Percentiles rank a stretch among this genome's conserved stretches.
Conservation (phyloP, 1,140 invertebrate genomes). For the Muscidifurax raptorellus region DNA sequence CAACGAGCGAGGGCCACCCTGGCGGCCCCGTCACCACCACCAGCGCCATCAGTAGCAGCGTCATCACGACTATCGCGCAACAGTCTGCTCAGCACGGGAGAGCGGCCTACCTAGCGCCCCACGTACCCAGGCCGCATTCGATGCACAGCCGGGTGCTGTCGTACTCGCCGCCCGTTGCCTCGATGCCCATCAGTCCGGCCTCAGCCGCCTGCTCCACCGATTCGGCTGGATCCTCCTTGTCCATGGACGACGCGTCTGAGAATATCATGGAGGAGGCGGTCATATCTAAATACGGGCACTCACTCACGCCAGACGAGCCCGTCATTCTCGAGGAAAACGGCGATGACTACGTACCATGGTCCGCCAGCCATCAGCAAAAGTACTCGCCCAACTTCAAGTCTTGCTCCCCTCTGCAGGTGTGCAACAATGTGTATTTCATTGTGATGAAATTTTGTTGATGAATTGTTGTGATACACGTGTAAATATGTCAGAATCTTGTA, state of each 20-base stretch:
- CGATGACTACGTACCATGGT: slow-evolving; percentile 77
- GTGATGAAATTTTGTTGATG: not conserved
- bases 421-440: not conserved
- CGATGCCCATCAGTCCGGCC: slow-evolving; percentile 79
- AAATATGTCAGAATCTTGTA: no score
- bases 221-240: slow-evolving; percentile 82
- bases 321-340: slow-evolving; percentile 79
- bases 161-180: slow-evolving; percentile 80
- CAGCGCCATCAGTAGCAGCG: slow-evolving; percentile 60
- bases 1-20: slow-evolving; percentile 76
- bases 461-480: not conserved
- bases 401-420: slow-evolving; percentile 76
- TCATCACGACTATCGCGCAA: slow-evolving; percentile 62
- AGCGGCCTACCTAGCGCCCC: slow-evolving; percentile 64
- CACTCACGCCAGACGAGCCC: slow-evolving; percentile 81
- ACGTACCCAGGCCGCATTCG: slow-evolving; percentile 76
- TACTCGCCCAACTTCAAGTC: slow-evolving; percentile 76
- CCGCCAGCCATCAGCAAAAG: slow-evolving; percentile 66
- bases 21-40: slow-evolving; percentile 63
- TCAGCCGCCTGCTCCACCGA: slow-evolving; percentile 81
- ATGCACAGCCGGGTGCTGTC: slow-evolving; percentile 78
- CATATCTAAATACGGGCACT: slow-evolving; percentile 75
- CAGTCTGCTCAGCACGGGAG: slow-evolving; percentile 63
- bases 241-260: slow-evolving; percentile 79
- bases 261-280: slow-evolving; percentile 67